Evolutionary conservation across 2,888 invertebrate genomes (phyloP).

Genomic region (Drepanosiphum platanoidis): DNA sequence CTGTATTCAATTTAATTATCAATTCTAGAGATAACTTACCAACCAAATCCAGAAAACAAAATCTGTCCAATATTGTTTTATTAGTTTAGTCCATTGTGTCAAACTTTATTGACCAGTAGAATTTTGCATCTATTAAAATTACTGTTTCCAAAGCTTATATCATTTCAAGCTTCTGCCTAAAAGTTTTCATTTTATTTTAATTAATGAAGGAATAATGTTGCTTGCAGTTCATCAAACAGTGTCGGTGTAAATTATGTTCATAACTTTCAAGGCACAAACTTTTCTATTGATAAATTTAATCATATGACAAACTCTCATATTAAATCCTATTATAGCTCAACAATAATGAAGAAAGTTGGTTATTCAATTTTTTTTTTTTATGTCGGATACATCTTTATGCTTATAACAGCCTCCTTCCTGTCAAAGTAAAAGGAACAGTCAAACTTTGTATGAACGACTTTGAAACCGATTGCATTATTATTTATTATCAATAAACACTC

Average conservation of each 20-base stretch:
- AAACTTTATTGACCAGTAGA: constrained; percentile 5
- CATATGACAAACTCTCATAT: neutral
- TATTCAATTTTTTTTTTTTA: constrained; percentile 1
- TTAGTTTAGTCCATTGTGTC: neutral
- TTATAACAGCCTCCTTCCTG: neutral
- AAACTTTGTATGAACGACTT: neutral
- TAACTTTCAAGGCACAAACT: constrained; percentile 7
- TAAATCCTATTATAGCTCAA: constrained; percentile 4
- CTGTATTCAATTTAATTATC: too few species aligned
- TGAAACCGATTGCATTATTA: neutral
- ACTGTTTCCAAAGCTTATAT: neutral
- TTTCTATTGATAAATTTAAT: constrained; percentile 34
- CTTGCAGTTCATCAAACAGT: neutral
- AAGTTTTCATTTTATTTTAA: constrained; percentile 2
- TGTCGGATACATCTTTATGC: neutral
- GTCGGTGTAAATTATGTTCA: constrained; percentile 17
- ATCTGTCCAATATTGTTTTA: neutral
- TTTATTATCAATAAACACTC: neutral
- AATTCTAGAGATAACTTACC: neutral
- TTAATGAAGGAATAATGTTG: constrained; percentile 6
- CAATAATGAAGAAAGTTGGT: neutral
- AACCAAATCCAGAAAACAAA: neutral
- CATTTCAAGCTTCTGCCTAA: neutral
- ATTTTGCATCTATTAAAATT: constrained; percentile 1
- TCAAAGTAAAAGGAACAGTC: neutral